phyloP scores from a whole-genome alignment of 2,797 vertebrate genomes.

The Eremophila alpestris region DNA sequence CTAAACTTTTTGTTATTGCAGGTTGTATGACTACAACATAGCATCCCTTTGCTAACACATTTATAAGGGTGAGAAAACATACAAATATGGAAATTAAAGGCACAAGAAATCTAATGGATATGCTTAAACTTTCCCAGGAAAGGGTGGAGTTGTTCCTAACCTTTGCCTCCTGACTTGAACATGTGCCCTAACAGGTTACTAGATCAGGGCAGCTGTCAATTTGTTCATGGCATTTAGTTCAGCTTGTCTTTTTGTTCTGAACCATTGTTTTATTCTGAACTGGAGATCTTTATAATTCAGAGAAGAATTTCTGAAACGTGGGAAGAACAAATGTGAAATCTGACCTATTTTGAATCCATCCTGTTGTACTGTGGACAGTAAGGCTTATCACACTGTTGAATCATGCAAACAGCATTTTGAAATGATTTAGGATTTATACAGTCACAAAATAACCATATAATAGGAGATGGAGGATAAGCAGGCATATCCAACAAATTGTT shows the following conservation, averaged over 20 bases:
- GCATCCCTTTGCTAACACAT: slow-evolving; percentile 50
- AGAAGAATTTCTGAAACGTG: neutral
- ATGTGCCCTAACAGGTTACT: neutral
- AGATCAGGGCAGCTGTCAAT: neutral
- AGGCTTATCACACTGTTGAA: neutral
- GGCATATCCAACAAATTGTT: neutral
- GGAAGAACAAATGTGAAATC: neutral
- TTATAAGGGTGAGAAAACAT: slow-evolving; percentile 36
- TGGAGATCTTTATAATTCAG: neutral
- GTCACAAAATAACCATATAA: neutral
- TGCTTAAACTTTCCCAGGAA: neutral
- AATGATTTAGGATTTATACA: neutral
- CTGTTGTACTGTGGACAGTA: neutral
- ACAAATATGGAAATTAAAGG: slow-evolving; percentile 10
- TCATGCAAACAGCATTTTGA: neutral
- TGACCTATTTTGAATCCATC: neutral
- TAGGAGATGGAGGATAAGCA: neutral
- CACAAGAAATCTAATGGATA: neutral
- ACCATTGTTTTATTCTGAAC: neutral
- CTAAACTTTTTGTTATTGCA: slow-evolving; percentile 63
- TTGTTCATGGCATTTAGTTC: neutral
- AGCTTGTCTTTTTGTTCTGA: neutral
- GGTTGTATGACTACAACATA: slow-evolving; percentile 53
- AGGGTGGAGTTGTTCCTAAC: neutral
- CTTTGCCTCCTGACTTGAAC: neutral